These are phyloP conservation scores for Teleopsis dalmanni DNA, from an alignment of 1,140 invertebrate genomes.

Conservation along the genomic window DNA sequence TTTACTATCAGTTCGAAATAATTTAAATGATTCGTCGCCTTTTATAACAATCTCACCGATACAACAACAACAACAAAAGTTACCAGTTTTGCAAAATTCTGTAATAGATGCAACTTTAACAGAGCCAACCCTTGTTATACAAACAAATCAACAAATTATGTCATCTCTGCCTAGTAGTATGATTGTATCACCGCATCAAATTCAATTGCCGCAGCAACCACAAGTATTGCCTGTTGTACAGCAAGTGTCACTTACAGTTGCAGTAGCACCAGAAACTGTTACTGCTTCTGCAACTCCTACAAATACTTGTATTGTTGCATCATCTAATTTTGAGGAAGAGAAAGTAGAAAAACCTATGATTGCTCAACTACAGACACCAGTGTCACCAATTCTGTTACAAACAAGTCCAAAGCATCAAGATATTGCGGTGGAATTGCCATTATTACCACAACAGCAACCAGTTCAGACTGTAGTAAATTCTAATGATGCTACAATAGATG, in stretches of 20 bases:
- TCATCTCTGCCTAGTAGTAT: too few species aligned
- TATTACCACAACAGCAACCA: constrained; percentile 25
- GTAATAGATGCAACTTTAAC: too few species aligned
- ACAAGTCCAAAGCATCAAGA: constrained; percentile 13
- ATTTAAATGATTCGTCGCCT: too few species aligned
- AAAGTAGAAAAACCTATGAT: neutral
- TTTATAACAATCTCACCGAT: too few species aligned
- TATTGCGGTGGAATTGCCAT: constrained; percentile 25
- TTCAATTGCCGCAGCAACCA: constrained; percentile 26
- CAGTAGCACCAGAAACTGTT: neutral
- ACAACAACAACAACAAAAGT: too few species aligned
- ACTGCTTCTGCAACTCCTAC: neutral
- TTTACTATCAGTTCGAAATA: too few species aligned
- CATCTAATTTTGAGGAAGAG: neutral
- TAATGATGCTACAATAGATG: constrained; percentile 11
- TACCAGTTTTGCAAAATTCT: too few species aligned
- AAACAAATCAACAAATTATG: too few species aligned
- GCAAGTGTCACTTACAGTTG: neutral
- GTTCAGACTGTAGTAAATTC: constrained; percentile 3
- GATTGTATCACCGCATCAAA: constrained; percentile 23
- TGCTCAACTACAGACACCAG: neutral
- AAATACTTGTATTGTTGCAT: neutral
- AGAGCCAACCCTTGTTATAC: too few species aligned
- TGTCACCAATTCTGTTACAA: too few species aligned
- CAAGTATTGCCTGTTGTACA: too few species aligned